These are phyloP conservation scores for Nanger granti DNA, from an alignment of 2,113 vertebrate species.

Conservation along the genomic window DNA sequence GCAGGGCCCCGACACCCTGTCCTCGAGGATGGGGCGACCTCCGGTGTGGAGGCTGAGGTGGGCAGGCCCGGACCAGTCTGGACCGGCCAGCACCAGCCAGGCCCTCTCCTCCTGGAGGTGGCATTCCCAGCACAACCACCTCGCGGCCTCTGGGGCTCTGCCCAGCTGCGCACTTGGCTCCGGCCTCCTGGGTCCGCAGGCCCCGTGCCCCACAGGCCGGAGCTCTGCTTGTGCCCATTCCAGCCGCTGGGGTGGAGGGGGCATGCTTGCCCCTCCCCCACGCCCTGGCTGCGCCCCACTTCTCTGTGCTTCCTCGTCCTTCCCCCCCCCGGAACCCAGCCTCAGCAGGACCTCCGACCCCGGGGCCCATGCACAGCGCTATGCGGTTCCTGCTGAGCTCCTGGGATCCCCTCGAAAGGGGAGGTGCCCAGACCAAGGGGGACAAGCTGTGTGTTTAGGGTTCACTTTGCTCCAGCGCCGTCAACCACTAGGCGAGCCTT, in stretches of 20 bases:
- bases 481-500: neutral
- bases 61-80: neutral
- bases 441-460: neutral
- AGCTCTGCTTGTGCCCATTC: neutral
- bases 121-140: neutral
- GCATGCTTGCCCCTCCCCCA: accelerated
- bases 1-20: neutral
- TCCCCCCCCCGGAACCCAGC: neutral
- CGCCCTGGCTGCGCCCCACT: neutral
- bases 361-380: neutral
- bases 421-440: neutral
- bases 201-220: too few species aligned
- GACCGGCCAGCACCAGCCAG: accelerated
- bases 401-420: neutral
- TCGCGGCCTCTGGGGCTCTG: neutral
- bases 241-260: accelerated
- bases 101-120: neutral
- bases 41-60: neutral
- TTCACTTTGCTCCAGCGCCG: neutral
- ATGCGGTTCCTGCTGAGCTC: neutral
- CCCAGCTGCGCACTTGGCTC: neutral
- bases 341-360: neutral
- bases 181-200: too few species aligned
- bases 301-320: neutral
- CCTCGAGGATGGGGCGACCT: neutral